Evolutionary conservation across 2,113 vertebrate genomes (phyloP).

Genomic region (Todiramphus saurophagus): DNA sequence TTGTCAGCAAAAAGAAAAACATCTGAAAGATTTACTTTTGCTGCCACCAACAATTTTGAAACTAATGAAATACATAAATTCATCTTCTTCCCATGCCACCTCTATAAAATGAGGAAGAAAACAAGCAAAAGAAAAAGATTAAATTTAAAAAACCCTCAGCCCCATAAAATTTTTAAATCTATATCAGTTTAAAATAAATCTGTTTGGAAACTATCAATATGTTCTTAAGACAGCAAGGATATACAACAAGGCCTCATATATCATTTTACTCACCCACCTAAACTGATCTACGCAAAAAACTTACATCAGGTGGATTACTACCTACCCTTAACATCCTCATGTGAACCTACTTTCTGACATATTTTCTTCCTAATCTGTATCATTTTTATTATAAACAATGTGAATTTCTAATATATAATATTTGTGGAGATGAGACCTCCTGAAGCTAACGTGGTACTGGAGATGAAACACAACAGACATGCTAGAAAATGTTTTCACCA

Average conservation of each 20-base stretch:
- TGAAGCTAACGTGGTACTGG: neutral
- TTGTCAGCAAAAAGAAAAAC: neutral
- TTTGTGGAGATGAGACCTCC: neutral
- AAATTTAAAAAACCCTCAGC: neutral
- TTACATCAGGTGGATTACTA: neutral
- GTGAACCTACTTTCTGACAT: neutral
- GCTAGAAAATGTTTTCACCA: neutral
- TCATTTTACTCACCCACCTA: neutral
- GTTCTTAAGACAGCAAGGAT: neutral
- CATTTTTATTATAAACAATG: neutral
- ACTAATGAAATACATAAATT: neutral
- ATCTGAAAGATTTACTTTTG: neutral
- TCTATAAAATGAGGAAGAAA: neutral
- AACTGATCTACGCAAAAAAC: neutral
- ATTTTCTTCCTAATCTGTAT: neutral
- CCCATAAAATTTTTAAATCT: neutral
- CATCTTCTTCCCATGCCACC: neutral
- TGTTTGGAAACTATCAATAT: neutral
- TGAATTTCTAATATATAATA: neutral
- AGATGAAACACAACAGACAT: neutral
- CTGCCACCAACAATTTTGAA: neutral
- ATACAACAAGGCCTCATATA: neutral
- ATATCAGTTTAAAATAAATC: neutral
- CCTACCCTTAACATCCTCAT: neutral
- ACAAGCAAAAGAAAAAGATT: neutral